A percentile compares a stretch with the other conserved stretches of the same genome.
Evolutionary conservation across 2,797 vertebrate genomes (phyloP).

Genomic region (Sparidentex hasta): DNA sequence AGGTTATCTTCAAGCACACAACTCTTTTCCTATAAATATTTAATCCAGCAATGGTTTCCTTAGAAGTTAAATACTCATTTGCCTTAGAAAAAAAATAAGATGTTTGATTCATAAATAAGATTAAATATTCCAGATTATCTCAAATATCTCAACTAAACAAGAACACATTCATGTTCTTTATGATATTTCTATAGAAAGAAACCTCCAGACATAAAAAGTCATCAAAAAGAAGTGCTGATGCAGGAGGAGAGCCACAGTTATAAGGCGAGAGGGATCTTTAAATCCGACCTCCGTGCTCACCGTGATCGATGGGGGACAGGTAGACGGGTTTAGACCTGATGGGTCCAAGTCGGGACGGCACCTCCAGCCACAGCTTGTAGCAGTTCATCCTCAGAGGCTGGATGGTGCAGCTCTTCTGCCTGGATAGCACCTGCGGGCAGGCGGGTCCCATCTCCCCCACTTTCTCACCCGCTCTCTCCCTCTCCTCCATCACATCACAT

Average conservation of each 20-base stretch:
- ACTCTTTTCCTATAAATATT: background rate
- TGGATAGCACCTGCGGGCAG: slow-evolving; percentile 71
- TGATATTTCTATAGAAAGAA: background rate
- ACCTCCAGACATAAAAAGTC: background rate
- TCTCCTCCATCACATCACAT: slow-evolving; percentile 85
- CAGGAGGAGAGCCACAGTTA: background rate
- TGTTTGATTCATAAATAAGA: background rate
- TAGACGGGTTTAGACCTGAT: slow-evolving; percentile 89
- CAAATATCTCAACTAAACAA: background rate
- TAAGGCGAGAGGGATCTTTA: background rate
- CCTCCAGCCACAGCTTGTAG: slow-evolving; percentile 94
- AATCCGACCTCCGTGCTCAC: slow-evolving; percentile 81
- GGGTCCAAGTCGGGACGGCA: slow-evolving; percentile 82
- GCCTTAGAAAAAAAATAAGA: too few relatives aligned
- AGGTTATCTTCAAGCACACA: background rate
- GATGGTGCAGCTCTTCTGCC: slow-evolving; percentile 85
- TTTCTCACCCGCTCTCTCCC: slow-evolving; percentile 54
- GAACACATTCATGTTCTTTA: background rate
- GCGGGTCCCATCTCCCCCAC: slow-evolving; percentile 67
- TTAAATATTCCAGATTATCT: background rate
- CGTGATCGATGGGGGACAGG: slow-evolving; percentile 88
- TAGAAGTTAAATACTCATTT: background rate
- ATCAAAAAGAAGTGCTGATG: background rate
- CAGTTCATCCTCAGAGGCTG: slow-evolving; percentile 90
- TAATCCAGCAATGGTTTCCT: background rate